phyloP scores from a whole-genome alignment of 2,888 invertebrate genomes.

The Dromius quadrimaculatus region DNA sequence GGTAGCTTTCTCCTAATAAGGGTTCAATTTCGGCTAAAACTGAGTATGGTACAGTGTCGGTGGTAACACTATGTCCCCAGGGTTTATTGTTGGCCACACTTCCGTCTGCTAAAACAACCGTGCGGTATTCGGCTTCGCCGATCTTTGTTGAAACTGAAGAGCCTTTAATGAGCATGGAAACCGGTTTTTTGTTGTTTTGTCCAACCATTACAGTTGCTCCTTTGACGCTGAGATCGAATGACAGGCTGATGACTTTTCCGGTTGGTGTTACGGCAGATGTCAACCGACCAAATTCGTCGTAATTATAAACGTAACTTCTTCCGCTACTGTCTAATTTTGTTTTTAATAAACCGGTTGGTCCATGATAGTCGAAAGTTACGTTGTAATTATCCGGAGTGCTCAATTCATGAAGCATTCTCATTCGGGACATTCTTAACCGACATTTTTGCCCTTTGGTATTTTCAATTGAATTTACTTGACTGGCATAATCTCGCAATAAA shows the following conservation, averaged over 20 bases:
- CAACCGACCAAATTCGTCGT: conserved; percentile 93
- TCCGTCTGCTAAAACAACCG: conserved; percentile 84
- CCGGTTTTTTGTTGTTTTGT: conserved; percentile 85
- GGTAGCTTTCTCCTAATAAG: conserved; percentile 89
- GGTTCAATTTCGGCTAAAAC: conserved; percentile 90
- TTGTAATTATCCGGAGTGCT: conserved; percentile 95
- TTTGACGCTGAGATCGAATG: conserved; percentile 90
- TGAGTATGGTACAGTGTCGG: conserved; percentile 92
- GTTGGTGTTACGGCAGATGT: conserved; percentile 94
- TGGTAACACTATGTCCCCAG: conserved; percentile 89
- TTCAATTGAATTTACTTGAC: conserved; percentile 93
- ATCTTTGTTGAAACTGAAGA: conserved; percentile 85
- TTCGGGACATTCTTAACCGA: conserved; percentile 89
- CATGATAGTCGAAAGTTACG: conserved; percentile 93
- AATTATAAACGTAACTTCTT: conserved; percentile 92
- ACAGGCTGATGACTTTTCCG: conserved; percentile 90
- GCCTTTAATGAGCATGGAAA: conserved; percentile 89
- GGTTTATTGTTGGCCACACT: conserved; percentile 84
- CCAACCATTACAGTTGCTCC: conserved; percentile 89
- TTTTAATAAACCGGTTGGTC: conserved; percentile 88
- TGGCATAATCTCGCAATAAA: conserved; percentile 84
- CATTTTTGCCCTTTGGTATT: conserved; percentile 95
- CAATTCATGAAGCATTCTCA: conserved; percentile 90
- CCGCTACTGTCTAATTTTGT: conserved; percentile 92
- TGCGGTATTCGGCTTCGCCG: conserved; percentile 86